phyloP scores from a whole-genome alignment of 2,113 vertebrate species.

The Oenanthe melanoleuca region DNA sequence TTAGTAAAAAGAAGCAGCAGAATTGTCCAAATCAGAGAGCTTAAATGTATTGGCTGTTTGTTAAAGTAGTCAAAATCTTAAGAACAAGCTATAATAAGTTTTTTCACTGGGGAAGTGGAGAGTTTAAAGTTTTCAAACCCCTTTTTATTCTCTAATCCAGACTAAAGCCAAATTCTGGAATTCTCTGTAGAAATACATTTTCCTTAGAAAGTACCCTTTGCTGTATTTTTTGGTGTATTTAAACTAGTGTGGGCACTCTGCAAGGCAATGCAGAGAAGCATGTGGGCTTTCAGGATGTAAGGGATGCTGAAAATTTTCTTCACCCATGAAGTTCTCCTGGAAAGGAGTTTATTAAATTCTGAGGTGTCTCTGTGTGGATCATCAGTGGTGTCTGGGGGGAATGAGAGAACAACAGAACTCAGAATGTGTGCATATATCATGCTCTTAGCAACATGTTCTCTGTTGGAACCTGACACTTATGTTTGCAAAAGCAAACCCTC shows the following conservation, averaged over 20 bases:
- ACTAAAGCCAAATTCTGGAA: not conserved
- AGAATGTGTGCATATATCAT: not conserved
- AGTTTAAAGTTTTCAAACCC: not conserved
- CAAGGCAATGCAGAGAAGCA: not conserved
- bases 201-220: not conserved
- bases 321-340: not conserved
- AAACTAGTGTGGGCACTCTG: not conserved
- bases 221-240: not conserved
- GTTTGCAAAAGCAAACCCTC: conserved; percentile 48
- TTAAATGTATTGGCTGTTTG: not conserved
- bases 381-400: conserved; percentile 10
- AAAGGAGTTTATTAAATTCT: not conserved
- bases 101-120: not conserved
- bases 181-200: not conserved
- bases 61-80: not conserved
- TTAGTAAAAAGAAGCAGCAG: not conserved
- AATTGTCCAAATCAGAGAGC: not conserved
- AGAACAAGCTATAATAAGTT: not conserved
- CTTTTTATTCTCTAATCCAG: not conserved
- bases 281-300: not conserved
- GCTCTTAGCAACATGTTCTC: conserved; percentile 34
- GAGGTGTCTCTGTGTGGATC: not conserved
- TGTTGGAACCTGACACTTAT: conserved; percentile 27
- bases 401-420: not conserved
- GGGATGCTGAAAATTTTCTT: not conserved